These are phyloP conservation scores for Magallana nippona DNA, from an alignment of 2,888 invertebrate genomes.

Conservation along the genomic window DNA sequence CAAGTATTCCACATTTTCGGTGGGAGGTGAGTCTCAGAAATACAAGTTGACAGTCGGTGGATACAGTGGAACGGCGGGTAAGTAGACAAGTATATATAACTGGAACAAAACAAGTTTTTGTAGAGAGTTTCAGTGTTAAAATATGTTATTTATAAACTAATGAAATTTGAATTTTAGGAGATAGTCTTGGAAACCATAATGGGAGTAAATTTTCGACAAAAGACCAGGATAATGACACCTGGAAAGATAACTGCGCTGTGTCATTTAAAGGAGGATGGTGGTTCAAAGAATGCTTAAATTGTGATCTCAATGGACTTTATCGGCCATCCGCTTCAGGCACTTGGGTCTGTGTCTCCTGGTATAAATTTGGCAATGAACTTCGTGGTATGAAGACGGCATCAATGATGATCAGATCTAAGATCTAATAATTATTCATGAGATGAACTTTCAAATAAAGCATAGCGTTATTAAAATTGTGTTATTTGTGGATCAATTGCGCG, in stretches of 20 bases:
- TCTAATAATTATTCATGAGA: not conserved
- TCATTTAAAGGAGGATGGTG: not conserved
- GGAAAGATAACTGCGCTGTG: not conserved
- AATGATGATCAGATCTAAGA: not conserved
- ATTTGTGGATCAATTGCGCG: no score
- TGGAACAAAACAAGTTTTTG: no score
- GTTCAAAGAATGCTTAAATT: not conserved
- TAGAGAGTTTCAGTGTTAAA: no score
- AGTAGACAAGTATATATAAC: no score
- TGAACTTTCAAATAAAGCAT: no score
- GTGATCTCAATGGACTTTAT: not conserved
- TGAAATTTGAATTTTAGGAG: not conserved
- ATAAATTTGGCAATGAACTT: slow-evolving; percentile 2
- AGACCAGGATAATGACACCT: not conserved
- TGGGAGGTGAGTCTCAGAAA: not conserved
- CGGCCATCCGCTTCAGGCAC: not conserved
- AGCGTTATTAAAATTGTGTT: no score
- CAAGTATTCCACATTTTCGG: not conserved
- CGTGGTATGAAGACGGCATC: not conserved
- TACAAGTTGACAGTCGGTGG: not conserved
- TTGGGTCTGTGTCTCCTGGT: not conserved
- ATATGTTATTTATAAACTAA: no score
- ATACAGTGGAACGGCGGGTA: slow-evolving; percentile 5
- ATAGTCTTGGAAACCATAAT: not conserved
- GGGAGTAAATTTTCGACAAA: not conserved